A percentile compares a stretch with the other conserved stretches of the same genome.
These are phyloP conservation scores for Brachypodius melanocephalos DNA, from an alignment of 2,113 vertebrate species.

Conservation along the genomic window DNA sequence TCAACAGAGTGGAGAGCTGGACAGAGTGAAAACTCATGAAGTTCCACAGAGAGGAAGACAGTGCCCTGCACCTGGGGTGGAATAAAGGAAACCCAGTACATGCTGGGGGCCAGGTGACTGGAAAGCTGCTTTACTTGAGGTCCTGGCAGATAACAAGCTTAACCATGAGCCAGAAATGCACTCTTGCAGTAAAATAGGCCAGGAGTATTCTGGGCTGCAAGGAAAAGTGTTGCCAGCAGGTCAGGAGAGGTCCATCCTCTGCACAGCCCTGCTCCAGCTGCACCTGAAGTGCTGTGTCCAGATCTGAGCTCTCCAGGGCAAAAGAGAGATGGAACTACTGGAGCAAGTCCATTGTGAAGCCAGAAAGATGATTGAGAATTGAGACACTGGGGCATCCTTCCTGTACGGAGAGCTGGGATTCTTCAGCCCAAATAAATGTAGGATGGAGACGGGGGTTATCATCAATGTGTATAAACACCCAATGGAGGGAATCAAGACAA, in stretches of 20 bases:
- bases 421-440: not conserved
- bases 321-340: not conserved
- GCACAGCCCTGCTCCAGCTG: not conserved
- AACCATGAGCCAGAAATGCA: not conserved
- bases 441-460: not conserved
- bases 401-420: not conserved
- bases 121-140: not conserved
- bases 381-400: not conserved
- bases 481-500: not conserved
- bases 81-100: not conserved
- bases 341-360: not conserved
- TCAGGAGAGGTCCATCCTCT: not conserved
- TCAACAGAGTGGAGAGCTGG: not conserved
- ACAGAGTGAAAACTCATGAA: not conserved
- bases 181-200: accelerated
- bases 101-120: not conserved
- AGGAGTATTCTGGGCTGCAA: not conserved
- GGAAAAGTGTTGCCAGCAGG: not conserved
- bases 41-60: not conserved
- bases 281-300: not conserved
- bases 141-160: not conserved
- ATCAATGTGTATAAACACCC: not conserved
- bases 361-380: not conserved
- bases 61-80: not conserved
- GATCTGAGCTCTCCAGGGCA: not conserved